Percentiles rank a stretch among this genome's conserved stretches.
Conservation (phyloP, 2,797 vertebrate species). For the Otolemur crassicaudatus region DNA sequence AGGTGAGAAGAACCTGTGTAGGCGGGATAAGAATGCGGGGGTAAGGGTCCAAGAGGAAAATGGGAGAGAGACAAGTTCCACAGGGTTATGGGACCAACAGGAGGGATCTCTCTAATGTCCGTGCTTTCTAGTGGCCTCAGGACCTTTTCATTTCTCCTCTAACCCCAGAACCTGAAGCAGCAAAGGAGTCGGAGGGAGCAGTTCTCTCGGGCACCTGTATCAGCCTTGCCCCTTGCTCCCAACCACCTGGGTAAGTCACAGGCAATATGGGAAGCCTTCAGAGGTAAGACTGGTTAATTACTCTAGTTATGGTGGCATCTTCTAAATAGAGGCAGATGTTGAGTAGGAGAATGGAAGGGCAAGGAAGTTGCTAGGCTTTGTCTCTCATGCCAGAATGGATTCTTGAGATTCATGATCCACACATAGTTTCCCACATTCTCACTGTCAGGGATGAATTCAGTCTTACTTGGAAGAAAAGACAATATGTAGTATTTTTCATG, state of each 20-base stretch:
- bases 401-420: background rate
- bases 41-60: background rate
- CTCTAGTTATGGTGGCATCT: background rate
- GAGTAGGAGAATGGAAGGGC: background rate
- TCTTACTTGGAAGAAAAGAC: background rate
- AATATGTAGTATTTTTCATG: background rate
- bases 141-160: constrained; percentile 13
- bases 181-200: constrained; percentile 95
- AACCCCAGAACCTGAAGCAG: constrained; percentile 94
- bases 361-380: background rate
- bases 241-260: constrained; percentile 93
- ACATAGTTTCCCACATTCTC: background rate
- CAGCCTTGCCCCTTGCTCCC: constrained; percentile 91
- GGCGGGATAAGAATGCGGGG: background rate
- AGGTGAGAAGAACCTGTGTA: constrained; percentile 88
- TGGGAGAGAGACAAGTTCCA: background rate
- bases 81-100: background rate
- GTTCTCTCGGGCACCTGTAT: constrained; percentile 92
- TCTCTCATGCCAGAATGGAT: background rate
- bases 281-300: background rate
- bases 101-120: background rate
- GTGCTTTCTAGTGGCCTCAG: constrained; percentile 26
- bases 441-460: background rate
- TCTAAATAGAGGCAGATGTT: background rate
- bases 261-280: too few relatives aligned